Evolutionary conservation across 2,888 invertebrate species (phyloP).

Genomic region (Synanthedon formicaeformis): DNA sequence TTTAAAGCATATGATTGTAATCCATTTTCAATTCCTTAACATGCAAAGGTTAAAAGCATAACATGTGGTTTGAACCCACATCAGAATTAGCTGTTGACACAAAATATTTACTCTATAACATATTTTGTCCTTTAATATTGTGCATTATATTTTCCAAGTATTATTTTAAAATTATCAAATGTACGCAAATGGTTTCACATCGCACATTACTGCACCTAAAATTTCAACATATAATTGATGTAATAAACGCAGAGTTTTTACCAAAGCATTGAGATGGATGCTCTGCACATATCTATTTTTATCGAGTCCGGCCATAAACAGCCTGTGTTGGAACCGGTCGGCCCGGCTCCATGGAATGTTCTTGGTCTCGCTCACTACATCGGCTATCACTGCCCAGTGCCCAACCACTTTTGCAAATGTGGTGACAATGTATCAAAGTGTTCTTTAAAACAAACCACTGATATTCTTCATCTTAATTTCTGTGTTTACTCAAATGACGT

Average conservation of each 20-base stretch:
- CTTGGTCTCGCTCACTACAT: conserved; percentile 50
- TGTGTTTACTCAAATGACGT: neutral
- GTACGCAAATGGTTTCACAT: no score
- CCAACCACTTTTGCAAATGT: conserved; percentile 38
- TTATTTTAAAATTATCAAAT: no score
- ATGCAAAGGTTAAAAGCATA: no score
- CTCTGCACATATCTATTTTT: conserved; percentile 61
- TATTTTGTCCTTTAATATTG: no score
- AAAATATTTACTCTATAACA: no score
- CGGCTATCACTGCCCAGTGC: conserved; percentile 25
- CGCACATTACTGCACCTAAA: no score
- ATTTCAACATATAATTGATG: no score
- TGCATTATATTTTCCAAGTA: no score
- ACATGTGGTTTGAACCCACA: no score
- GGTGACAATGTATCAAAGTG: conserved; percentile 33
- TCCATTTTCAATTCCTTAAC: no score
- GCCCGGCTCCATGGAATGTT: conserved; percentile 53
- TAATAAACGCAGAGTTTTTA: neutral
- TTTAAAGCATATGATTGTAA: no score
- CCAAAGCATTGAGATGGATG: conserved; percentile 39
- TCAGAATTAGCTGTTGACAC: no score
- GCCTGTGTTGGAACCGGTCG: conserved; percentile 56
- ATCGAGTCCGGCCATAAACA: conserved; percentile 63
- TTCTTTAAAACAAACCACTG: neutral
- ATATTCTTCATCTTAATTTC: neutral